Conservation (phyloP, 2,797 vertebrate species). For the Lemur catta region DNA sequence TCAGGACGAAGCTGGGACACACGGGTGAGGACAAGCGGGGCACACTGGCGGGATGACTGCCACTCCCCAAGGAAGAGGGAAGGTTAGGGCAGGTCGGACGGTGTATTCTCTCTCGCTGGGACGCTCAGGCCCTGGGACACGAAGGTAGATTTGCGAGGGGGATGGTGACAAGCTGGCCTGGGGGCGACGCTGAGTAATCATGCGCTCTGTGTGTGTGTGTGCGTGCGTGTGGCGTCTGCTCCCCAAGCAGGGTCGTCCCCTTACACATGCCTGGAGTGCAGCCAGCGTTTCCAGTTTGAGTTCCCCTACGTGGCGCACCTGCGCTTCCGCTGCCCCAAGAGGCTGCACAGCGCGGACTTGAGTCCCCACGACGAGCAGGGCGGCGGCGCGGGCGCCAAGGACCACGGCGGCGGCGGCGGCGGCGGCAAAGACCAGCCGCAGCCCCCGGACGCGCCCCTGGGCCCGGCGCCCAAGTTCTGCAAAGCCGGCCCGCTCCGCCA, state of each 20-base stretch:
- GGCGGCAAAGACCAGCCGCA: conserved; percentile 65
- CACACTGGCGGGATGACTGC: background rate
- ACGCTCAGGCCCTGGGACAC: background rate
- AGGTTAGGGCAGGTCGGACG: background rate
- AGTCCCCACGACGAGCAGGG: conserved; percentile 62
- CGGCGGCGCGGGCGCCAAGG: conserved; percentile 79
- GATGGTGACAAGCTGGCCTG: background rate
- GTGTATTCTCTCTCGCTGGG: background rate
- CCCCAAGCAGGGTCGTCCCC: conserved; percentile 87
- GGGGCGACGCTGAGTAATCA: conserved; percentile 39
- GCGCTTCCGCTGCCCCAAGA: conserved; percentile 96
- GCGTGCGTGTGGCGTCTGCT: conserved; percentile 25
- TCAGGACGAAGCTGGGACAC: background rate
- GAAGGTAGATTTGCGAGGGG: background rate
- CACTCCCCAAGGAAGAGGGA: background rate
- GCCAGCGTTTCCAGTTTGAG: conserved; percentile 96
- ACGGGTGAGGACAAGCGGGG: background rate
- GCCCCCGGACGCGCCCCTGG: conserved; percentile 67
- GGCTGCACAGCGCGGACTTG: conserved; percentile 86
- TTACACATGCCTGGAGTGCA: conserved; percentile 93
- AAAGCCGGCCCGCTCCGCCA: conserved; percentile 72
- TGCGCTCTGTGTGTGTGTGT: background rate
- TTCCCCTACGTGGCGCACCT: conserved; percentile 94
- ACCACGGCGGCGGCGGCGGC: conserved; percentile 80
- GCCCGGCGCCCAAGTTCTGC: conserved; percentile 75